Conservation (phyloP, 2,797 vertebrate species). For the Lemur catta region DNA sequence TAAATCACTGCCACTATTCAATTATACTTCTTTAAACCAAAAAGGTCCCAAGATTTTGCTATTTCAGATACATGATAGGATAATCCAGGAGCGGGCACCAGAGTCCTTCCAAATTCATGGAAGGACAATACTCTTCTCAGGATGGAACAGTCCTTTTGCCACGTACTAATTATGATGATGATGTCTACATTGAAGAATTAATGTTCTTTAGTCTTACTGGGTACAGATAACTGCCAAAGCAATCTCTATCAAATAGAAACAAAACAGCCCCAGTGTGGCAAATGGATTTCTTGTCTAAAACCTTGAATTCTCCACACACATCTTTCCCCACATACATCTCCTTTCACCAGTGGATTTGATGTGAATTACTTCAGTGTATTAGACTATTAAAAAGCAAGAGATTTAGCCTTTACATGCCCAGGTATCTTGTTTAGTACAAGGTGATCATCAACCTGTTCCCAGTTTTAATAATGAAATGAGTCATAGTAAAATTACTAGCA, state of each 20-base stretch:
- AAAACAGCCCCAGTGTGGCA: background rate
- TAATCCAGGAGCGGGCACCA: too few relatives aligned
- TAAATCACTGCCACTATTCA: background rate
- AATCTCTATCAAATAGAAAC: background rate
- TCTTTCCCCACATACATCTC: background rate
- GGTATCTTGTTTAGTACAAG: background rate
- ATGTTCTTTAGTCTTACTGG: background rate
- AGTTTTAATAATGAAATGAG: background rate
- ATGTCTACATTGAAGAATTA: background rate
- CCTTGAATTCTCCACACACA: background rate
- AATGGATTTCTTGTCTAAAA: background rate
- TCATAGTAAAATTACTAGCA: background rate
- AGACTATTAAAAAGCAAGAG: background rate
- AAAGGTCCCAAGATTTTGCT: background rate
- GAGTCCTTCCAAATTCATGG: background rate
- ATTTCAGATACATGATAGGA: background rate
- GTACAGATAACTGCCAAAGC: background rate
- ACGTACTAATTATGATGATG: background rate
- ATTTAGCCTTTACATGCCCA: background rate
- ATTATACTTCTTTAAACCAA: background rate
- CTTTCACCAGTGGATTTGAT: background rate
- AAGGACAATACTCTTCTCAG: background rate
- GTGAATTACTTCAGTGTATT: background rate
- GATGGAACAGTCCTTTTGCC: background rate
- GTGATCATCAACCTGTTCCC: background rate